Conservation (phyloP, 1,140 invertebrate genomes). For the Bombus pascuorum region DNA sequence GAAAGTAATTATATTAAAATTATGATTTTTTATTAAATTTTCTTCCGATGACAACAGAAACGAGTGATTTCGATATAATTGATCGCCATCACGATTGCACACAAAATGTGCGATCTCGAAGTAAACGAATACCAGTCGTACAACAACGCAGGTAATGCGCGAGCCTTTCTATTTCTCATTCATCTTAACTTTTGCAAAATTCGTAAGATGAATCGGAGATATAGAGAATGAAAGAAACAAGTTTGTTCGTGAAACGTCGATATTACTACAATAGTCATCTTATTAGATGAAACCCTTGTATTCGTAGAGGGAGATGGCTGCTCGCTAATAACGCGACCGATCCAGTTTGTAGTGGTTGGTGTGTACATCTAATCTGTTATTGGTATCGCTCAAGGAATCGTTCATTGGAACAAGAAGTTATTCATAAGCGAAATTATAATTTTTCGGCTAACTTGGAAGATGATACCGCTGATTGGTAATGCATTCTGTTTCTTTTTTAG, state of each 20-base stretch:
- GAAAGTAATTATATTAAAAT: not conserved
- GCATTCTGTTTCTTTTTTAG: not conserved
- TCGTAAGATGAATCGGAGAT: not conserved
- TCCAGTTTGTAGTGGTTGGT: conserved; percentile 62
- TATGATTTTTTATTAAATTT: not conserved
- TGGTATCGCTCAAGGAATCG: conserved; percentile 35
- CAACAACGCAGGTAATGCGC: conserved; percentile 7
- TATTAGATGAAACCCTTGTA: conserved; percentile 79
- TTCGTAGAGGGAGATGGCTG: conserved; percentile 65
- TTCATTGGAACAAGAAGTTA: conserved; percentile 1
- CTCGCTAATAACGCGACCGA: conserved; percentile 38
- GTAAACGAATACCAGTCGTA: conserved; percentile 15
- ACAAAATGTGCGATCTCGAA: not conserved
- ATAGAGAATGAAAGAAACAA: not conserved
- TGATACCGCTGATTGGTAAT: not conserved
- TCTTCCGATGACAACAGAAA: not conserved
- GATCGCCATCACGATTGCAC: not conserved
- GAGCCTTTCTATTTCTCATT: not conserved
- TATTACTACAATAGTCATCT: conserved; percentile 64
- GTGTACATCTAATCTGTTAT: conserved; percentile 64
- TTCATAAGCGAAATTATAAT: not conserved
- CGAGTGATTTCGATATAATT: not conserved
- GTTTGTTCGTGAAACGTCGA: not conserved
- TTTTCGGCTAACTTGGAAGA: not conserved
- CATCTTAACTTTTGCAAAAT: not conserved